phyloP scores from a whole-genome alignment of 1,140 invertebrate species.

The Phymorhynchus buccinoides region DNA sequence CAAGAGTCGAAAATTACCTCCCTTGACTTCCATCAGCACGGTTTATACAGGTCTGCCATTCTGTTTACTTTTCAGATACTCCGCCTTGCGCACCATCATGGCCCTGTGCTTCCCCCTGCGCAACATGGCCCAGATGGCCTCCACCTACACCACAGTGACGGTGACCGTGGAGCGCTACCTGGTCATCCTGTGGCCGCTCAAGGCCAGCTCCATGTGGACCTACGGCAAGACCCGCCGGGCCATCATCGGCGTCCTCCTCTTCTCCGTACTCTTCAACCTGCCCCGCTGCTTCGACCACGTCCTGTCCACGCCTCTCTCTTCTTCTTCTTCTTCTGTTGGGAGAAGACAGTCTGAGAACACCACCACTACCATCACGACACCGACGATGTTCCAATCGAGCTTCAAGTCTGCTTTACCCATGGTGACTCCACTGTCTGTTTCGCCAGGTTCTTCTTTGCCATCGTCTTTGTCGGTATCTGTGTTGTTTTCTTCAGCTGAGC shows the following conservation, averaged over 20 bases:
- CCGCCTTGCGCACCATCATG: constrained; percentile 72
- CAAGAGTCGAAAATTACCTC: too few relatives aligned
- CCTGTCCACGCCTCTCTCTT: background rate
- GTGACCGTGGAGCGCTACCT: constrained; percentile 32
- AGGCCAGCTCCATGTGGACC: constrained; percentile 41
- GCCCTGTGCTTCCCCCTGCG: constrained; percentile 76
- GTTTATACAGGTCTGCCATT: too few relatives aligned
- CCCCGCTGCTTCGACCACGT: constrained; percentile 44
- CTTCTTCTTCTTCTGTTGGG: too few relatives aligned
- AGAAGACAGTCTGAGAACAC: too few relatives aligned
- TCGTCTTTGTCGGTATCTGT: too few relatives aligned
- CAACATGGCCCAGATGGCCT: constrained; percentile 83
- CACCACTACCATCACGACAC: too few relatives aligned
- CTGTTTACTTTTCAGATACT: background rate
- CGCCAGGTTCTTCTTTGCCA: too few relatives aligned
- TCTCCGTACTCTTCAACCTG: constrained; percentile 46
- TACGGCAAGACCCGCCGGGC: constrained; percentile 40
- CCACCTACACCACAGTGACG: constrained; percentile 81
- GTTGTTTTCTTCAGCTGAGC: too few relatives aligned
- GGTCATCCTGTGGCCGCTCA: constrained; percentile 39
- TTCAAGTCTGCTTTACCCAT: too few relatives aligned
- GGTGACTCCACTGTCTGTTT: too few relatives aligned
- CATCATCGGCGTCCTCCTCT: constrained; percentile 43
- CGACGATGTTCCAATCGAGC: too few relatives aligned
- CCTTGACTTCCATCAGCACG: too few relatives aligned